Evolutionary conservation across 2,113 vertebrate genomes (phyloP).

Genomic region (Lucifuga dentata): DNA sequence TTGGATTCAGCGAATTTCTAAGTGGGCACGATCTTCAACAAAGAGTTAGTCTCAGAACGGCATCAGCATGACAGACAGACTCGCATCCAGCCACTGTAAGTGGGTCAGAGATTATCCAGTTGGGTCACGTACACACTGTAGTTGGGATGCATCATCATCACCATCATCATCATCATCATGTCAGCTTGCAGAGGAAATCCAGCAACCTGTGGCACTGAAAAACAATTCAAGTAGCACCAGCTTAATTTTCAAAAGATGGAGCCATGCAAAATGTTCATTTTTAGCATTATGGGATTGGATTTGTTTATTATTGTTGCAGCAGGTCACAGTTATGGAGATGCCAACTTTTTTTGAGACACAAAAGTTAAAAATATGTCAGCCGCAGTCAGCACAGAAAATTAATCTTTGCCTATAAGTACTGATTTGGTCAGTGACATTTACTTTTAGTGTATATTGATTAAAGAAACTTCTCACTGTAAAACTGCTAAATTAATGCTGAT

Average conservation of each 20-base stretch:
- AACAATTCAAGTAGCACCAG: not conserved
- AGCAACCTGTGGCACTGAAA: conserved; percentile 27
- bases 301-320: too few species aligned
- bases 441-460: too few species aligned
- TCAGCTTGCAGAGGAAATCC: conserved; percentile 17
- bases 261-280: too few species aligned
- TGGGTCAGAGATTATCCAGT: conserved; percentile 73
- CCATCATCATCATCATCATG: conserved; percentile 43
- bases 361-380: too few species aligned
- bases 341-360: too few species aligned
- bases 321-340: too few species aligned
- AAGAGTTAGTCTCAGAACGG: not conserved
- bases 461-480: too few species aligned
- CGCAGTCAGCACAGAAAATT: too few species aligned
- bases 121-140: conserved; percentile 57
- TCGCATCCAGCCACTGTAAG: conserved; percentile 66
- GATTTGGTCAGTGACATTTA: too few species aligned
- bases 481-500: too few species aligned
- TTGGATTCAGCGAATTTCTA: conserved; percentile 64
- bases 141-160: conserved; percentile 43
- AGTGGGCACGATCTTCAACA: conserved; percentile 2
- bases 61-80: conserved; percentile 41
- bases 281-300: too few species aligned
- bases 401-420: too few species aligned
- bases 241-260: conserved; percentile 1